Evolutionary conservation across 1,140 invertebrate species (phyloP).

Genomic region (Nomia melanderi): DNA sequence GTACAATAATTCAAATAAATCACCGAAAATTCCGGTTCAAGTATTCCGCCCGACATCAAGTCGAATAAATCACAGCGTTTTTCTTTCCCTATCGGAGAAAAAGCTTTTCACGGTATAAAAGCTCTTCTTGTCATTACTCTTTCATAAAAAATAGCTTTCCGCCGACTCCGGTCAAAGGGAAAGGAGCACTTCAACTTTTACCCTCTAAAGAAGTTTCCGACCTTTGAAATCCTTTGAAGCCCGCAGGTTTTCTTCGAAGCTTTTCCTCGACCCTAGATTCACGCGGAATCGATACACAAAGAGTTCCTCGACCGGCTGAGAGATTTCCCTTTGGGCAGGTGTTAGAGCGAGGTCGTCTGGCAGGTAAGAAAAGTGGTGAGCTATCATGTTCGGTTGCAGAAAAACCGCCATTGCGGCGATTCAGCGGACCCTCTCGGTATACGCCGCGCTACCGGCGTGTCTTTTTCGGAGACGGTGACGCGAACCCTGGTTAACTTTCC

Average conservation of each 20-base stretch:
- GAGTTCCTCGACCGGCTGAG: too few relatives aligned
- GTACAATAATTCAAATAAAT: too few relatives aligned
- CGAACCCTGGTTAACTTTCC: slow-evolving; percentile 57
- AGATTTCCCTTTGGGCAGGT: not conserved
- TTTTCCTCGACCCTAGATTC: too few relatives aligned
- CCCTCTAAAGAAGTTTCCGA: not conserved
- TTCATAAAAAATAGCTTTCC: too few relatives aligned
- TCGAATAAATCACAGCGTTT: too few relatives aligned
- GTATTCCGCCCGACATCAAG: too few relatives aligned
- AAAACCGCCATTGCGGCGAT: slow-evolving; percentile 60
- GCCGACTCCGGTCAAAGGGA: not conserved
- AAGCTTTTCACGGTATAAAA: too few relatives aligned
- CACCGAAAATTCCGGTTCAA: too few relatives aligned
- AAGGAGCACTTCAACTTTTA: not conserved
- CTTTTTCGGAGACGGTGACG: slow-evolving; percentile 10
- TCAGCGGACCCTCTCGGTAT: slow-evolving; percentile 42
- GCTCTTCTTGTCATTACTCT: too few relatives aligned
- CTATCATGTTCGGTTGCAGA: slow-evolving; percentile 2
- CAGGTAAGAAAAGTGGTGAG: not conserved
- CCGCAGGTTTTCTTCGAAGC: not conserved
- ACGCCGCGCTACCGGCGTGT: not conserved
- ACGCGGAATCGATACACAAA: not conserved
- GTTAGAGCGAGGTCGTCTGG: not conserved
- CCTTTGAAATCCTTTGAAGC: not conserved
- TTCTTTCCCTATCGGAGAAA: too few relatives aligned